Percentiles rank a stretch among this genome's conserved stretches.
Evolutionary conservation across 2,113 vertebrate genomes (phyloP).

Genomic region (Xiphias gladius): DNA sequence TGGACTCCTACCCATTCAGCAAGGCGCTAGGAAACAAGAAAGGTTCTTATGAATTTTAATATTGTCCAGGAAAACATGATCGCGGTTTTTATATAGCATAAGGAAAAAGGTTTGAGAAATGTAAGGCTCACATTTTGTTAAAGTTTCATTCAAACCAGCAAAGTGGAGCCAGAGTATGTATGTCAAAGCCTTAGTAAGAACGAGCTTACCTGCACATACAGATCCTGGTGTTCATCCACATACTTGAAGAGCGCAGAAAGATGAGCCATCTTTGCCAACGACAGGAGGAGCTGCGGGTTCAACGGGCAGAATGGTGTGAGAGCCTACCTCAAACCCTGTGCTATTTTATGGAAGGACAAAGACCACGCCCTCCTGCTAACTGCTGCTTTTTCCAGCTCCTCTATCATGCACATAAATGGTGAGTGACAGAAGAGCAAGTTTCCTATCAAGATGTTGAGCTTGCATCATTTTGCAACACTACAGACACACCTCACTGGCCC

Average conservation of each 20-base stretch:
- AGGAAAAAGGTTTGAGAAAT: background rate
- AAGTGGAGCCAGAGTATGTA: background rate
- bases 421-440: slow-evolving; percentile 3
- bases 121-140: background rate
- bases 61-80: background rate
- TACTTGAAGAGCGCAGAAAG: slow-evolving; percentile 90
- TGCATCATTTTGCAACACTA: slow-evolving; percentile 1
- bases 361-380: slow-evolving; percentile 51
- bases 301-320: slow-evolving; percentile 41
- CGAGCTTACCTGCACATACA: slow-evolving; percentile 89
- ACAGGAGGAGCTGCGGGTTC: slow-evolving; percentile 54
- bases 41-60: background rate
- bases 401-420: background rate
- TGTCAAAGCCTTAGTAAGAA: background rate
- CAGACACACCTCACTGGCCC: too few relatives aligned
- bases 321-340: background rate
- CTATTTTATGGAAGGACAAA: slow-evolving; percentile 46
- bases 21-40: slow-evolving; percentile 84
- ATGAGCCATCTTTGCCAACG: slow-evolving; percentile 84
- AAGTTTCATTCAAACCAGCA: background rate
- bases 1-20: slow-evolving; percentile 94
- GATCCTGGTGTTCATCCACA: slow-evolving; percentile 92
- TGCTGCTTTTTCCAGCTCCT: slow-evolving; percentile 54
- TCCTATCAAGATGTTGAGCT: slow-evolving; percentile 3
- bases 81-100: too few relatives aligned